These are phyloP conservation scores for Cryptotis parvus DNA, from an alignment of 2,113 vertebrate genomes.

Conservation along the genomic window DNA sequence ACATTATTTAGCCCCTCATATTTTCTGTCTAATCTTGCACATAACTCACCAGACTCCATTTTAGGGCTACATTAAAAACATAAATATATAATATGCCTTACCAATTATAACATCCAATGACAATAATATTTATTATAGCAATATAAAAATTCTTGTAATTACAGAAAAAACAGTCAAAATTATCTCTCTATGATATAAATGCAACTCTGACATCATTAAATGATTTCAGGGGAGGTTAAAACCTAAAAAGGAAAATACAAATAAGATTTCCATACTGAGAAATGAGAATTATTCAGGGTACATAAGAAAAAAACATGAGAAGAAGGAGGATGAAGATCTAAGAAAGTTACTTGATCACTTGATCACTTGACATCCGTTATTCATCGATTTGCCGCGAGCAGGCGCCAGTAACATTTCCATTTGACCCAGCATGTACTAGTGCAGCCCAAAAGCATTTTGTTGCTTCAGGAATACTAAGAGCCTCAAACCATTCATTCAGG, in stretches of 20 bases:
- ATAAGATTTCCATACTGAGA: background rate
- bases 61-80: background rate
- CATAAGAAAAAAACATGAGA: background rate
- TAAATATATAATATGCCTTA: background rate
- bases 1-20: background rate
- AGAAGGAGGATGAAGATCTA: background rate
- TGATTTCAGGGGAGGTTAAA: background rate
- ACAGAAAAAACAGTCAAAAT: background rate
- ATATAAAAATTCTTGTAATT: background rate
- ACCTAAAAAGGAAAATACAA: background rate
- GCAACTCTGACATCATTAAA: background rate
- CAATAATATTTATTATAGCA: conserved; percentile 8
- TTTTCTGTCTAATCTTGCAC: background rate
- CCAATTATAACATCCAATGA: background rate
- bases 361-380: no score
- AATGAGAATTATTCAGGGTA: background rate
- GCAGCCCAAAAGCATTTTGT: no score
- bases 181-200: background rate
- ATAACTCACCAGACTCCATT: background rate
- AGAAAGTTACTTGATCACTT: no score
- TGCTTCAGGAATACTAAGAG: no score
- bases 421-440: no score
- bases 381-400: no score
- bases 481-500: no score
- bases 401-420: no score